Conservation (phyloP, 2,797 vertebrate species). For the Acridotheres tristis region DNA sequence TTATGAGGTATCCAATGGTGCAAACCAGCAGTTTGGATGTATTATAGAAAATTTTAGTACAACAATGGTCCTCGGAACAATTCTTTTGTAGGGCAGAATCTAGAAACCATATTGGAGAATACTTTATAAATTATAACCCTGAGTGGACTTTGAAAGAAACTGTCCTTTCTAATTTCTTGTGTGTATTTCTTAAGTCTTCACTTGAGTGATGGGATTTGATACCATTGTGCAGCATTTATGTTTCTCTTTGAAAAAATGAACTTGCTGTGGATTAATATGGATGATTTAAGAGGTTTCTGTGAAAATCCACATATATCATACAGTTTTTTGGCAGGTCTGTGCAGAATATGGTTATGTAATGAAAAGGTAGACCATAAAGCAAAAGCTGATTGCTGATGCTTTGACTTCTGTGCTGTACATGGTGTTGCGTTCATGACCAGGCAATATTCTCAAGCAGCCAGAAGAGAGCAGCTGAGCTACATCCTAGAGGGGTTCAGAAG, state of each 20-base stretch:
- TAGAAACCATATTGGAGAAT: not conserved
- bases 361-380: not conserved
- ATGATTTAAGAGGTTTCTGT: not conserved
- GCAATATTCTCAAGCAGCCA: conserved; percentile 19
- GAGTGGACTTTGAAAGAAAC: not conserved
- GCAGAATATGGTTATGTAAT: not conserved
- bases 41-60: not conserved
- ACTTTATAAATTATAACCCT: not conserved
- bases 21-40: not conserved
- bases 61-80: not conserved
- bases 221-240: not conserved
- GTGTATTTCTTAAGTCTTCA: not conserved
- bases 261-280: not conserved
- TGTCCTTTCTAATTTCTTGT: not conserved
- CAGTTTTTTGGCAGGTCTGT: not conserved
- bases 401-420: not conserved
- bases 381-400: not conserved
- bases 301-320: not conserved
- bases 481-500: not conserved
- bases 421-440: accelerated
- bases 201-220: not conserved
- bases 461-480: conserved; percentile 68
- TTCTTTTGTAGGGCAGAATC: not conserved
- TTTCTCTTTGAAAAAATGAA: not conserved
- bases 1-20: not conserved